These are phyloP conservation scores for Oxytorus armatus DNA, from an alignment of 2,888 invertebrate genomes.

Conservation along the genomic window DNA sequence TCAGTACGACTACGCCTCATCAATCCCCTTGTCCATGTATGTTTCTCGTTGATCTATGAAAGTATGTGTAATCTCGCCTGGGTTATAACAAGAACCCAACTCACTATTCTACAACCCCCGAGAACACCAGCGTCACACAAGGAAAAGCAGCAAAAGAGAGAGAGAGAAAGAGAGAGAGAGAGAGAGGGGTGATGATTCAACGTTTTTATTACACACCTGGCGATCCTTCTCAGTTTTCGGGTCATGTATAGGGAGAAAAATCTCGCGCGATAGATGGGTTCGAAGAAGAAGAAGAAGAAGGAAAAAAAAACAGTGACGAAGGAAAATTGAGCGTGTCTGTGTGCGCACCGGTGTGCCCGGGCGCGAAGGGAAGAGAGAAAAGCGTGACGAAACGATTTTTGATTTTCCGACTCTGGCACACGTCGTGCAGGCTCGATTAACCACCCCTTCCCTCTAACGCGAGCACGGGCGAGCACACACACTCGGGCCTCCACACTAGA, in stretches of 20 bases:
- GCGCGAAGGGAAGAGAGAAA: slow-evolving; percentile 19
- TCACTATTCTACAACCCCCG: slow-evolving; percentile 39
- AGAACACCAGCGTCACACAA: slow-evolving; percentile 38
- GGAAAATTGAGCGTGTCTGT: slow-evolving; percentile 3
- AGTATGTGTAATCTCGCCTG: slow-evolving; percentile 31
- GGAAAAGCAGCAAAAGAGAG: slow-evolving; percentile 40
- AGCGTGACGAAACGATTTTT: slow-evolving; percentile 67
- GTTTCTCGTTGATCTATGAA: slow-evolving; percentile 27
- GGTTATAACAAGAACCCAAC: slow-evolving; percentile 9
- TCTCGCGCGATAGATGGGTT: slow-evolving; percentile 30
- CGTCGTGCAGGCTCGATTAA: slow-evolving; percentile 68
- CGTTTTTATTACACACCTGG: slow-evolving; percentile 69
- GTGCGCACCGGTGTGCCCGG: slow-evolving; percentile 6
- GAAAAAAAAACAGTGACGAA: slow-evolving; percentile 34
- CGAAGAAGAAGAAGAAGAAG: slow-evolving; percentile 67
- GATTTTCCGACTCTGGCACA: slow-evolving; percentile 68
- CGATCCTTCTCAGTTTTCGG: slow-evolving; percentile 61
- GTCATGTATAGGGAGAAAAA: slow-evolving; percentile 49
- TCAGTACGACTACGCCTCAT: slow-evolving; percentile 46
- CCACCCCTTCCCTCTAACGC: slow-evolving; percentile 23
- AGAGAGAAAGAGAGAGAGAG: slow-evolving; percentile 27
- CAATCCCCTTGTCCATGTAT: slow-evolving; percentile 44
- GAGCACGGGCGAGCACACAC: slow-evolving; percentile 22
- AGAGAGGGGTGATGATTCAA: slow-evolving; percentile 15
- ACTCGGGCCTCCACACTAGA: slow-evolving; percentile 25